A percentile compares a stretch with the other conserved stretches of the same genome.
These are phyloP conservation scores for Bembecia ichneumoniformis DNA, from an alignment of 2,888 invertebrate species.

Conservation along the genomic window DNA sequence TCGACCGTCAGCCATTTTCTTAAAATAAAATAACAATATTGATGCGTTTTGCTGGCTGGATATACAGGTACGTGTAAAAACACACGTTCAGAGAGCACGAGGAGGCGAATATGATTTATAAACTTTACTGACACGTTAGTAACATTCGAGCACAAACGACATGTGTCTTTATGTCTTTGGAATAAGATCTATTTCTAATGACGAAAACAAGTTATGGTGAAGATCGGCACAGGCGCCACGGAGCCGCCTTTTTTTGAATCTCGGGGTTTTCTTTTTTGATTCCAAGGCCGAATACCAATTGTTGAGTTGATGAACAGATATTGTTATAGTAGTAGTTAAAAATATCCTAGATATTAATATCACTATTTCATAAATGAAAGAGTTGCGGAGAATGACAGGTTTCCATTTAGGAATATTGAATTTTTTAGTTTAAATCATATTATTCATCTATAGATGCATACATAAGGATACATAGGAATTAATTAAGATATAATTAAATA, in stretches of 20 bases:
- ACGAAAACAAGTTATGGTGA: constrained; percentile 9
- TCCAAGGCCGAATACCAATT: constrained; percentile 52
- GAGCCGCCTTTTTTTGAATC: constrained; percentile 49
- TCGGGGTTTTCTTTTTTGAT: constrained; percentile 57
- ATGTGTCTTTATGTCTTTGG: not conserved
- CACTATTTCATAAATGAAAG: too few relatives aligned
- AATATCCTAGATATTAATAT: too few relatives aligned
- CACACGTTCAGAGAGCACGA: constrained; percentile 48
- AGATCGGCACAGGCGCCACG: constrained; percentile 53
- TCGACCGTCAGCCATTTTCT: constrained; percentile 37
- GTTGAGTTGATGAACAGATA: constrained; percentile 13
- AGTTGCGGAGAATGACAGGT: too few relatives aligned
- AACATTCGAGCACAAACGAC: too few relatives aligned
- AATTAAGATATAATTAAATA: too few relatives aligned
- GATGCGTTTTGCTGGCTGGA: constrained; percentile 46
- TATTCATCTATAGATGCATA: too few relatives aligned
- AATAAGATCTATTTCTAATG: not conserved
- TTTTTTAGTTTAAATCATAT: too few relatives aligned
- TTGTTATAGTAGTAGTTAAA: too few relatives aligned
- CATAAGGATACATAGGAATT: too few relatives aligned
- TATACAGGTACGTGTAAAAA: constrained; percentile 53
- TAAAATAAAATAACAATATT: constrained; percentile 27
- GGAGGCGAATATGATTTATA: constrained; percentile 64
- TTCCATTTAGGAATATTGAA: too few relatives aligned
- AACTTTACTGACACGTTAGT: constrained; percentile 1